Evolutionary conservation across 2,797 vertebrate species (phyloP), one percentile per base, ranked within the genome.

Genomic region (Sternotherus odoratus): DNA sequence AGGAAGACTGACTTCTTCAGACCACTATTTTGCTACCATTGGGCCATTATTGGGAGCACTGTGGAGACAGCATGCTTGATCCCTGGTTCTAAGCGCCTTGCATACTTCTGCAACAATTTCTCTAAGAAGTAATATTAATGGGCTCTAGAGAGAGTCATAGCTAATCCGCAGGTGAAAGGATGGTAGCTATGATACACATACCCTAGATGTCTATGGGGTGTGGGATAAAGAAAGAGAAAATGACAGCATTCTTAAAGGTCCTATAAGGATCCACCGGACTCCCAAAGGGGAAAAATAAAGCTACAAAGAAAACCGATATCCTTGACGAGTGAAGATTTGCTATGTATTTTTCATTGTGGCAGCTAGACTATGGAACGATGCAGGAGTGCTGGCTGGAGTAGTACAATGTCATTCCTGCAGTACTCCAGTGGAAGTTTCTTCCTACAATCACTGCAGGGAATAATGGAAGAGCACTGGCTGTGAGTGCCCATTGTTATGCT

Each of bases 1-100:
- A 90, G 82, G 88, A 63, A 84, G 63, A 56, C 23, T 28, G 79
- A 72, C 79, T 3, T 86, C n/a, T 48, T 75, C 54, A 77, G 17
- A 8, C 79, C 72, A 39, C 19, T 13, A 50, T 26, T 81, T 86
- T 66, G 23, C 19, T 36, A 66, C 2, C 19, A 43, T 30, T 12
- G 12, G 77, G 19, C 12, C 57, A 72, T 48, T 60, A 2, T 46
- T 39, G 56, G 57, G 90, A 86, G 12, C 13, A 30, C 82, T 50
- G 63, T 63, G 86, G 49, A 88, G 8, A n/a, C 77, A 89, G 72
- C 72, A 9, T 79, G 85, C 26, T 82, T 91, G 77, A 93, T 87
- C 43, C 19, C 4, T 11, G 3, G 69, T 26, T 4, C 1, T 51
- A 87, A 0, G 11, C 50, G 6, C 39, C 39, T n/a, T 49, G 53